Evolutionary conservation across 2,113 vertebrate genomes (phyloP).

Genomic region (Hypocryptadius cinnamomeus): DNA sequence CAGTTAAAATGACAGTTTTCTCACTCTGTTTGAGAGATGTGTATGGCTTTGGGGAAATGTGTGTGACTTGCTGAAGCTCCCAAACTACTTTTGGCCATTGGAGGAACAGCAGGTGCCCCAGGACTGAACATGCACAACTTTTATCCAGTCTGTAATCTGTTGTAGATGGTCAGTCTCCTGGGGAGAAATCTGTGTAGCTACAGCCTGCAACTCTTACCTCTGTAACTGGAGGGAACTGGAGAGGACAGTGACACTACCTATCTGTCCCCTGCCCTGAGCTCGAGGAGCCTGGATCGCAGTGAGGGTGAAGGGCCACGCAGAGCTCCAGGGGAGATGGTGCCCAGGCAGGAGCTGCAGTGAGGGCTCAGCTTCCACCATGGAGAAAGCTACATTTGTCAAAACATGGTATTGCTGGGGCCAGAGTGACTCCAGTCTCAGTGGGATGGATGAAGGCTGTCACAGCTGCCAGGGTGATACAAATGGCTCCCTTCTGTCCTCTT

Average conservation of each 20-base stretch:
- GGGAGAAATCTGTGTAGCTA: not conserved
- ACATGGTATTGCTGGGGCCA: not conserved
- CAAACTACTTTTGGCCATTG: not conserved
- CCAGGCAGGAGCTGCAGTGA: not conserved
- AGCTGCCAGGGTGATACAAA: not conserved
- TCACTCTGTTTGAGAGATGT: not conserved
- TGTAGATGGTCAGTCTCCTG: not conserved
- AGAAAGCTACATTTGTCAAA: not conserved
- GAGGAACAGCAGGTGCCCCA: not conserved
- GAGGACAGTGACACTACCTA: not conserved
- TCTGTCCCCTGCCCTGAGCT: not conserved
- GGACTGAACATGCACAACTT: not conserved
- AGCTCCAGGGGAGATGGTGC: not conserved
- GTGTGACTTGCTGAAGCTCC: not conserved
- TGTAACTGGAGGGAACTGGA: not conserved
- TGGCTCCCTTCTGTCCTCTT: not conserved
- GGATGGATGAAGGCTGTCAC: not conserved
- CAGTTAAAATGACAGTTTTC: not conserved
- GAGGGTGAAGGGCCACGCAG: not conserved
- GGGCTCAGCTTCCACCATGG: not conserved
- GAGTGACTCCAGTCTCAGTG: not conserved
- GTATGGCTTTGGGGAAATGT: not conserved
- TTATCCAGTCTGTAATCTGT: not conserved
- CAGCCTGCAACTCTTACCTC: not conserved
- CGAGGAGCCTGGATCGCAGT: not conserved